phyloP scores from a whole-genome alignment of 2,797 vertebrate genomes.

The Sebastes vulpes region DNA sequence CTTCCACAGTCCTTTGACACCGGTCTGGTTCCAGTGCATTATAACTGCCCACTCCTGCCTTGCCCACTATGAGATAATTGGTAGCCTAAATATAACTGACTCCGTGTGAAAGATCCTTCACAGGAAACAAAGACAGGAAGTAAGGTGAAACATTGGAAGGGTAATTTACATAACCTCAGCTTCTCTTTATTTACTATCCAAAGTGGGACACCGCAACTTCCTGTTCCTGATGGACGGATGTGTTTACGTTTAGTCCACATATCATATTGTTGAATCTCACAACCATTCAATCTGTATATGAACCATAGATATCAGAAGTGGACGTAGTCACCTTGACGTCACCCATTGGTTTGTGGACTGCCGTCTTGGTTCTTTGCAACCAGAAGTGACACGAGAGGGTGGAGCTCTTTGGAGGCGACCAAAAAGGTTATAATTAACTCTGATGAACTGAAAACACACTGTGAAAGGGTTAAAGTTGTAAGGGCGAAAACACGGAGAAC shows the following conservation, averaged over 20 bases:
- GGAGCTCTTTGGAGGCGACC: no score
- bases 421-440: no score
- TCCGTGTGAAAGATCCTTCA: background rate
- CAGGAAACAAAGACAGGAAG: background rate
- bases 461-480: no score
- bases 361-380: no score
- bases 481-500: no score
- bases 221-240: background rate
- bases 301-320: background rate
- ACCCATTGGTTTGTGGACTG: no score
- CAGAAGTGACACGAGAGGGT: no score
- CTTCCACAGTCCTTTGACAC: conserved; percentile 47
- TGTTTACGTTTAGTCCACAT: background rate
- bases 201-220: background rate
- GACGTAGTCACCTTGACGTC: no score
- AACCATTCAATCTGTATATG: background rate
- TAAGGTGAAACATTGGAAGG: background rate
- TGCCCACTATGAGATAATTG: conserved; percentile 37
- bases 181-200: background rate
- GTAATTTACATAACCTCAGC: background rate
- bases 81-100: conserved; percentile 35
- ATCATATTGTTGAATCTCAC: background rate
- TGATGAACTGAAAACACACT: no score
- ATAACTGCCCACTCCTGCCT: conserved; percentile 13
- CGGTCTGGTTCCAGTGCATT: conserved; percentile 23